phyloP scores from a whole-genome alignment of 2,113 vertebrate genomes.

The Psilopogon haemacephalus region DNA sequence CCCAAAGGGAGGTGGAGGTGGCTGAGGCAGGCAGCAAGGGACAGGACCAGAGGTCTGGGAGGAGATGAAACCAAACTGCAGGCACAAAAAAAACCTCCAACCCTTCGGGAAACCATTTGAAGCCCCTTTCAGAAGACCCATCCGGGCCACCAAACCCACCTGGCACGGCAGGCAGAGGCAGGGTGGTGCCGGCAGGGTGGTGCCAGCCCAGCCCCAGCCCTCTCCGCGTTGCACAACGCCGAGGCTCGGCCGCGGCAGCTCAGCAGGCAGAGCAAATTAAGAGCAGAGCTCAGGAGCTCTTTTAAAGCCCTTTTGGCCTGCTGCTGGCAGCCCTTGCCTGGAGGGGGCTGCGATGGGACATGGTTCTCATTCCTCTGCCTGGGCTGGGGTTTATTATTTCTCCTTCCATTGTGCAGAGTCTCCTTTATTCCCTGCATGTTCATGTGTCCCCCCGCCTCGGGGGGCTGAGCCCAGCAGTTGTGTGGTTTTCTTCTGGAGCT shows the following conservation, averaged over 20 bases:
- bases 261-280: slow-evolving; percentile 15
- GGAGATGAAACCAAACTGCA: not conserved
- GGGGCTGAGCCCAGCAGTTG: not conserved
- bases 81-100: not conserved
- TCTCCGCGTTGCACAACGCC: accelerated
- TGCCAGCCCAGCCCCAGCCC: not conserved
- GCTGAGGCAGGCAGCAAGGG: not conserved
- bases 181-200: not conserved
- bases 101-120: not conserved
- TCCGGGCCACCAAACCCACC: not conserved
- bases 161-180: not conserved
- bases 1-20: not conserved
- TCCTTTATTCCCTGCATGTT: slow-evolving; percentile 36
- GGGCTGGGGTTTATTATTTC: slow-evolving; percentile 44
- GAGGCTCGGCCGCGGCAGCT: not conserved
- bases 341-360: not conserved
- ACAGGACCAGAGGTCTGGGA: accelerated
- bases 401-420: slow-evolving; percentile 47
- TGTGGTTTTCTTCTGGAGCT: not conserved
- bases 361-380: slow-evolving; percentile 52
- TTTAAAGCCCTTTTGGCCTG: not conserved
- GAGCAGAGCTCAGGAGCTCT: slow-evolving; percentile 30
- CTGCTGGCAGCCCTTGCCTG: slow-evolving; percentile 30
- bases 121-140: not conserved
- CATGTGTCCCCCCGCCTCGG: not conserved